A percentile compares a stretch with the other conserved stretches of the same genome.
Conservation (phyloP, 2,797 vertebrate genomes). For the Acipenser ruthenus region DNA sequence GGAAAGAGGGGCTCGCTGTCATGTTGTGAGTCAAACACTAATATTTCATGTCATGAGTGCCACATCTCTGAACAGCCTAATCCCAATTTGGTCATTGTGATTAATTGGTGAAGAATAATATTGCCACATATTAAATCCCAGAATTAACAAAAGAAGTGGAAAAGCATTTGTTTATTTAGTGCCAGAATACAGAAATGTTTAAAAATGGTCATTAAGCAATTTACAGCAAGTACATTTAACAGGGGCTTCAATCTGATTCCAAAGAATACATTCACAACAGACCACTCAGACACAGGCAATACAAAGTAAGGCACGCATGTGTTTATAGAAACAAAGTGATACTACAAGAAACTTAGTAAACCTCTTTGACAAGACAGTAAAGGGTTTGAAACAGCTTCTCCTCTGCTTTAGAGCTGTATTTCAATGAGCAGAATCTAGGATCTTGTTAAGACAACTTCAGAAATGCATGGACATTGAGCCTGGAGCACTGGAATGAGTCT, state of each 20-base stretch:
- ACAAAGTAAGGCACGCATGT: not conserved
- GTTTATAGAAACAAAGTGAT: no score
- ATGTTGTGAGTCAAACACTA: not conserved
- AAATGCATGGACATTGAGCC: no score
- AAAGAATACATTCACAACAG: slow-evolving; percentile 38
- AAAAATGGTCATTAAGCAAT: slow-evolving; percentile 42
- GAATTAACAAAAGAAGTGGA: no score
- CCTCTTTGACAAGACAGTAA: no score
- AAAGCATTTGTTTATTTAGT: slow-evolving; percentile 28
- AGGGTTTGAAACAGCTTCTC: no score
- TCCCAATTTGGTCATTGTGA: not conserved
- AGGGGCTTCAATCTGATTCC: slow-evolving; percentile 16
- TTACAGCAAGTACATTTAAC: slow-evolving; percentile 45
- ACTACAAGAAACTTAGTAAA: no score
- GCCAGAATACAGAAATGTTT: slow-evolving; percentile 34
- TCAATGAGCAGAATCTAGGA: no score
- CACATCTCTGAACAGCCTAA: no score
- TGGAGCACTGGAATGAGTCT: no score
- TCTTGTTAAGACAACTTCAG: no score
- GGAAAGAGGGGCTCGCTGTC: not conserved
- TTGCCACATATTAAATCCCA: not conserved
- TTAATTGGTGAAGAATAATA: not conserved
- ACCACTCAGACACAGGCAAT: not conserved
- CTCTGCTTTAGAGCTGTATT: no score
- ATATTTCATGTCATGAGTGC: not conserved